Percentiles rank a stretch among this genome's conserved stretches.
Evolutionary conservation across 2,797 vertebrate genomes (phyloP).

Genomic region (Mionectes olivaceus): DNA sequence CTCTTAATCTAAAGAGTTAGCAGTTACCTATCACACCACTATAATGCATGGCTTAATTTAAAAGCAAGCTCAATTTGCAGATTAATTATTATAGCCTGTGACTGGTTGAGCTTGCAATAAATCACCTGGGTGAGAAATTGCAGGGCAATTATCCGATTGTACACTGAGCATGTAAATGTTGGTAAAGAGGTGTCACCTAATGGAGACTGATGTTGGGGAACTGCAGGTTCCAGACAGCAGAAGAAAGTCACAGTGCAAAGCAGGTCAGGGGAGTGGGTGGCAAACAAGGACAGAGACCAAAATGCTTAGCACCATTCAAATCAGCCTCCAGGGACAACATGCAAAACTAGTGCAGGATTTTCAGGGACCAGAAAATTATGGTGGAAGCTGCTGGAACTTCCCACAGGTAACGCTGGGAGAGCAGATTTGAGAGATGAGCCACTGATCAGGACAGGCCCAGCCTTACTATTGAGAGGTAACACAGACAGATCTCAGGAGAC

Average conservation of each 20-base stretch:
- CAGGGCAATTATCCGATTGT: slow-evolving; percentile 3
- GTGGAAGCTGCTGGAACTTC: background rate
- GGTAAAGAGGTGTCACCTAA: slow-evolving; percentile 28
- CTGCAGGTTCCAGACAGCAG: background rate
- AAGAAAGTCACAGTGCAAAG: background rate
- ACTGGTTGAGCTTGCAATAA: slow-evolving; percentile 32
- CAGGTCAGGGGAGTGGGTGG: background rate
- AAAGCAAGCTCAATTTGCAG: slow-evolving; percentile 40
- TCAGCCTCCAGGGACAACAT: background rate
- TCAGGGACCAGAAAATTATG: background rate
- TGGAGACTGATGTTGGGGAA: background rate
- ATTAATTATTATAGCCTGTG: slow-evolving; percentile 44
- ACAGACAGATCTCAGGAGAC: fast-evolving
- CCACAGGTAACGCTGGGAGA: background rate
- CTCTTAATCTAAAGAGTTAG: background rate
- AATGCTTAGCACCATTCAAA: background rate
- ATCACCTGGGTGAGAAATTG: slow-evolving; percentile 25
- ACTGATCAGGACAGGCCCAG: background rate
- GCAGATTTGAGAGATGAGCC: background rate
- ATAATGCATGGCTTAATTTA: background rate
- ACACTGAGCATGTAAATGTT: background rate
- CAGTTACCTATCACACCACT: background rate
- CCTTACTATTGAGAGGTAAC: background rate
- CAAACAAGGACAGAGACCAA: slow-evolving; percentile 8
- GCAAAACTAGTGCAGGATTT: background rate